Evolutionary conservation across 2,888 invertebrate genomes (phyloP).

Genomic region (Dusona sp.): DNA sequence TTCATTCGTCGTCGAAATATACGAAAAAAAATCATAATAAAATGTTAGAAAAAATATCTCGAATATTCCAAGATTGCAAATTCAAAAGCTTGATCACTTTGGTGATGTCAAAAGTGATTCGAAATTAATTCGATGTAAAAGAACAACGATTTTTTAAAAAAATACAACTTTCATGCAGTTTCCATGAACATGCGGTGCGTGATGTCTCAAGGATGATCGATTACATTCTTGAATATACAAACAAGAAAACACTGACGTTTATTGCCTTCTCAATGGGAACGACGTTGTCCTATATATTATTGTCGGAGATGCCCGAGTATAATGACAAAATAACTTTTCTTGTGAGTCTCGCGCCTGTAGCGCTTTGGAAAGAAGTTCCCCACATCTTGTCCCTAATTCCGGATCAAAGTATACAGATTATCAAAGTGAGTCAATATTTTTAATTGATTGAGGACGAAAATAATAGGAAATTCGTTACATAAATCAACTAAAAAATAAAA

Average conservation of each 20-base stretch:
- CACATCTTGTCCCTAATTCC: neutral
- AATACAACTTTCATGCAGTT: slow-evolving; percentile 85
- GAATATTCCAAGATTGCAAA: no score
- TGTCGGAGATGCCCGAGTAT: slow-evolving; percentile 88
- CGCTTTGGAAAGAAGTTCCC: slow-evolving; percentile 51
- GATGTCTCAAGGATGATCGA: slow-evolving; percentile 94
- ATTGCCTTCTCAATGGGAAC: slow-evolving; percentile 96
- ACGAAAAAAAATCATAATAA: neutral
- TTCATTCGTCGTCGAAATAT: neutral
- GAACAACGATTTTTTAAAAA: neutral
- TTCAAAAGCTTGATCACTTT: no score
- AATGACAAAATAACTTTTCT: slow-evolving; percentile 88
- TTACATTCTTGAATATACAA: slow-evolving; percentile 87
- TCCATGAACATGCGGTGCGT: slow-evolving; percentile 93
- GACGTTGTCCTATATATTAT: slow-evolving; percentile 89
- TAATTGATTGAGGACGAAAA: neutral
- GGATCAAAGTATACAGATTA: neutral
- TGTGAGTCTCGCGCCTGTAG: slow-evolving; percentile 79
- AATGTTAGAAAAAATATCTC: no score
- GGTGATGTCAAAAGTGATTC: neutral
- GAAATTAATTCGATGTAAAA: neutral
- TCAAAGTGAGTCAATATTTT: slow-evolving; percentile 1
- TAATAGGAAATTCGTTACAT: neutral
- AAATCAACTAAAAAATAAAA: neutral
- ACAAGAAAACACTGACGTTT: slow-evolving; percentile 87